Conservation (phyloP, 37 sponge, comb jelly and placozoan genomes). For the Geodia barretti region DNA sequence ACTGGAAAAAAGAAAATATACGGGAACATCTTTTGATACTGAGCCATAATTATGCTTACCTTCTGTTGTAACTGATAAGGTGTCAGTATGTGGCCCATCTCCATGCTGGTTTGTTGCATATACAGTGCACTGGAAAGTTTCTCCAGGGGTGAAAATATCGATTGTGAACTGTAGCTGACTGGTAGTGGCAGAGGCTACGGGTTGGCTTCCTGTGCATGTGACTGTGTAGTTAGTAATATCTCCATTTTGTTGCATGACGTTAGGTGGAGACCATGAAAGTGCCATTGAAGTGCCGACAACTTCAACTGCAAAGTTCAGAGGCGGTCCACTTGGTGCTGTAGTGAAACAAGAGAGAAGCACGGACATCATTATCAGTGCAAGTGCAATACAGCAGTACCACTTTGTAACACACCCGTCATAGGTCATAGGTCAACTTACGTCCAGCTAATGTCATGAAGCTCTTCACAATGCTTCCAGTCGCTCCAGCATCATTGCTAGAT, state of each 20-base stretch:
- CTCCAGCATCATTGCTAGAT: conserved; percentile 1
- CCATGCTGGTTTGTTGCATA: neutral
- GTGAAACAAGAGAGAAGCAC: neutral
- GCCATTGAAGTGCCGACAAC: neutral
- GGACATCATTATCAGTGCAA: too few relatives aligned
- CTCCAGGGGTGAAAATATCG: neutral
- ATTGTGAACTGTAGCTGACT: neutral
- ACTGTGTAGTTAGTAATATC: neutral
- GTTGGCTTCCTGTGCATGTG: neutral
- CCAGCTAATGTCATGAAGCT: neutral
- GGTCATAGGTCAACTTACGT: too few relatives aligned
- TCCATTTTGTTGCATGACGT: neutral
- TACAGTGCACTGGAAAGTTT: neutral
- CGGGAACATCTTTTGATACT: too few relatives aligned
- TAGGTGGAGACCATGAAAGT: neutral
- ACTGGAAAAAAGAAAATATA: too few relatives aligned
- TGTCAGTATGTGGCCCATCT: neutral
- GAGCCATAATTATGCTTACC: too few relatives aligned
- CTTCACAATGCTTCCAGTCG: neutral
- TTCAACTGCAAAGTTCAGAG: neutral
- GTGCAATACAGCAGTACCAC: too few relatives aligned
- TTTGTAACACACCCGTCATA: too few relatives aligned
- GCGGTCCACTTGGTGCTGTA: neutral
- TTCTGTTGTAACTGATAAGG: neutral
- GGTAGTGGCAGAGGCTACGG: neutral